Conservation (phyloP, 2,113 vertebrate genomes). For the Ibidorhyncha struthersii region DNA sequence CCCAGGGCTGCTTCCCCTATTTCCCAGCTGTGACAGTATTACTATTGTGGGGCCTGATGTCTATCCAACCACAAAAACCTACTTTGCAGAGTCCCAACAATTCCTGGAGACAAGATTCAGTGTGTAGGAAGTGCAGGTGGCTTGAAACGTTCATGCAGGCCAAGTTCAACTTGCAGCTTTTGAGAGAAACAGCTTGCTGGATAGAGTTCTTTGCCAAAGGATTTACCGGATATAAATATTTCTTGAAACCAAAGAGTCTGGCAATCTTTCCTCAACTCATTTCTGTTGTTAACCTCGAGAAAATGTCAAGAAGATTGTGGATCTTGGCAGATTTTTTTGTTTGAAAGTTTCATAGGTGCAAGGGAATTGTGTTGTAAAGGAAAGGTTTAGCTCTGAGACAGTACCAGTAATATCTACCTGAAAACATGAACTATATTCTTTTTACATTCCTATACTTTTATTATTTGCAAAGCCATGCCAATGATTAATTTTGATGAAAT, state of each 20-base stretch:
- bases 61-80: neutral
- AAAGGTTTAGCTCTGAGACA: accelerated
- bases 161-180: neutral
- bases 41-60: accelerated
- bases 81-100: neutral
- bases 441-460: neutral
- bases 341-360: neutral
- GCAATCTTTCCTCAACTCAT: neutral
- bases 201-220: neutral
- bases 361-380: neutral
- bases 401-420: neutral
- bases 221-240: neutral
- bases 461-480: neutral
- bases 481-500: neutral
- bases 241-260: neutral
- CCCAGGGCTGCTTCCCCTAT: neutral
- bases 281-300: neutral
- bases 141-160: neutral
- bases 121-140: neutral
- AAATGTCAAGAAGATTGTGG: neutral
- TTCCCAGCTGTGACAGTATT: neutral
- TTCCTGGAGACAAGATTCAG: neutral
- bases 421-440: neutral
- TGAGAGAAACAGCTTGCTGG: neutral
- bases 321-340: neutral